These are phyloP conservation scores for Pristionchus fissidentatus DNA, from an alignment of 2,888 invertebrate genomes.

Conservation along the genomic window DNA sequence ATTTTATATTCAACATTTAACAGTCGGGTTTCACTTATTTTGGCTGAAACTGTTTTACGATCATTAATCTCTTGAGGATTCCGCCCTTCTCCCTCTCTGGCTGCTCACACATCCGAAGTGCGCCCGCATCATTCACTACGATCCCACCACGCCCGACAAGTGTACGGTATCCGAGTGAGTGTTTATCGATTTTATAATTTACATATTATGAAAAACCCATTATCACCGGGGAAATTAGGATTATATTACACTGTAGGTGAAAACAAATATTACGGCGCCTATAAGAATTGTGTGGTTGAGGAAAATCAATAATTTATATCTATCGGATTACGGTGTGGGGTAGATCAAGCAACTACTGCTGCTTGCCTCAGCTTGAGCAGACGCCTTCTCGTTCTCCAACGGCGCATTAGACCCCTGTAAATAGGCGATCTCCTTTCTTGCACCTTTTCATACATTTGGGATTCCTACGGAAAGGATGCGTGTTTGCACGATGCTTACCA, in stretches of 20 bases:
- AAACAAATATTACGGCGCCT: no score
- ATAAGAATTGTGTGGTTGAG: no score
- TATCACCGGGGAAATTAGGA: no score
- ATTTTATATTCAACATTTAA: no score
- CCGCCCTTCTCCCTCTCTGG: slow-evolving; percentile 70
- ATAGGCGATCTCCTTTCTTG: no score
- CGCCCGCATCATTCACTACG: slow-evolving; percentile 52
- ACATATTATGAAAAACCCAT: no score
- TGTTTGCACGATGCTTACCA: no score
- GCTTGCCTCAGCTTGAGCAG: slow-evolving; percentile 39
- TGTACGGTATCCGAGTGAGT: slow-evolving; percentile 26
- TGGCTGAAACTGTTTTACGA: background rate
- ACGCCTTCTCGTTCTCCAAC: background rate
- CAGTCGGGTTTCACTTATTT: background rate
- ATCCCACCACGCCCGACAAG: slow-evolving; percentile 47
- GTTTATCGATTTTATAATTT: slow-evolving; percentile 9
- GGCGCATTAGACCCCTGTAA: slow-evolving; percentile 15
- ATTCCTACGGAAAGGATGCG: no score
- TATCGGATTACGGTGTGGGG: background rate
- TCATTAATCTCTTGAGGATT: slow-evolving; percentile 45
- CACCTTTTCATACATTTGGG: background rate
- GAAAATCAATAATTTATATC: no score
- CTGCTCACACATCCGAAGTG: slow-evolving; percentile 67
- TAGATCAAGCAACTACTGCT: background rate
- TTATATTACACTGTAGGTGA: no score